Evolutionary conservation across 1,140 invertebrate species (phyloP).

Genomic region (Pollicipes pollicipes): DNA sequence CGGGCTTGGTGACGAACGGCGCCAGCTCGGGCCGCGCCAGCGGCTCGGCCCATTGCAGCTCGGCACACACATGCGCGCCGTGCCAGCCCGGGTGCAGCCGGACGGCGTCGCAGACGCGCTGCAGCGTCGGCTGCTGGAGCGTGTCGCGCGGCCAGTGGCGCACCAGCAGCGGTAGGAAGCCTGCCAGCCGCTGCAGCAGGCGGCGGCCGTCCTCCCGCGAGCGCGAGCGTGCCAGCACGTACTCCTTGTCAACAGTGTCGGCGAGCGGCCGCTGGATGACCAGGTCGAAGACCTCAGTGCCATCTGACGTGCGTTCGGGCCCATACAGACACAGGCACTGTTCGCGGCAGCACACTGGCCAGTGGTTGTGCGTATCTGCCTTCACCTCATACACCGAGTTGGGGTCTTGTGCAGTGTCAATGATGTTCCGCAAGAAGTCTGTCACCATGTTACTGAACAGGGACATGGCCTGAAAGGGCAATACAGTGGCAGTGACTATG

Average conservation of each 20-base stretch:
- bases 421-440: neutral
- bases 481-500: neutral
- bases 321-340: constrained; percentile 16
- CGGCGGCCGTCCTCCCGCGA: neutral
- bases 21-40: neutral
- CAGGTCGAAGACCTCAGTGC: neutral
- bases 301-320: neutral
- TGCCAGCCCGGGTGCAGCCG: neutral
- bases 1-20: neutral
- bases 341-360: constrained; percentile 17
- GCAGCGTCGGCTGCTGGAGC: neutral
- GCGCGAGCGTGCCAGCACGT: neutral
- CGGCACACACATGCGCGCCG: neutral
- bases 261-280: neutral
- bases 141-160: neutral
- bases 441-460: neutral
- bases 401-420: neutral
- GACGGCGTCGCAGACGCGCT: neutral
- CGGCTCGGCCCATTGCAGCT: neutral
- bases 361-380: constrained; percentile 19
- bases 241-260: neutral
- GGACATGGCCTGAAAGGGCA: neutral
- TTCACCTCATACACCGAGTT: constrained; percentile 20
- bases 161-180: neutral
- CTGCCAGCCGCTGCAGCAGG: neutral